Evolutionary conservation across 2,113 vertebrate species (phyloP).

Genomic region (Orientallactaga bullata): DNA sequence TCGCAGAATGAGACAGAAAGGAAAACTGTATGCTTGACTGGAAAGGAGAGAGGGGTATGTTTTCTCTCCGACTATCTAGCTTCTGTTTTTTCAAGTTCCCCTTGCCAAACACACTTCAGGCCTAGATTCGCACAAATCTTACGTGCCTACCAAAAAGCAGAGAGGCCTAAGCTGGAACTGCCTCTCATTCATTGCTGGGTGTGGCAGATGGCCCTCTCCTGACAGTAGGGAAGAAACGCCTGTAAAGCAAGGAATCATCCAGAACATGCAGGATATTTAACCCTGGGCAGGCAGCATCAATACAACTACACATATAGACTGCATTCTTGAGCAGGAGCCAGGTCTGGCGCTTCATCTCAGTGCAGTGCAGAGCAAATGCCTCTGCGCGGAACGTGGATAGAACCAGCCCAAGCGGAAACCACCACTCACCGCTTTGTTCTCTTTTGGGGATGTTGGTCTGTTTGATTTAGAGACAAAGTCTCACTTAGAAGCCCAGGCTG

Average conservation of each 20-base stretch:
- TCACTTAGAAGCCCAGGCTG: neutral
- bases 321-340: neutral
- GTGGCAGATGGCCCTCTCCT: neutral
- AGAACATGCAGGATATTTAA: neutral
- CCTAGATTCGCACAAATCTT: neutral
- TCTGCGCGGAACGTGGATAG: neutral
- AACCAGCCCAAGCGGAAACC: neutral
- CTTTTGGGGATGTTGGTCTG: neutral
- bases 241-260: neutral
- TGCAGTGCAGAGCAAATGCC: fast-evolving
- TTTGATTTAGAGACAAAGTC: neutral
- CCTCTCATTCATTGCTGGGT: neutral
- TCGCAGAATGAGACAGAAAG: constrained; percentile 20
- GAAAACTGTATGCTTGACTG: neutral
- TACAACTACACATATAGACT: too few relatives aligned
- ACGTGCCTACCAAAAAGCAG: neutral
- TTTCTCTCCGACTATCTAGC: constrained; percentile 25
- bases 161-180: neutral
- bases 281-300: neutral
- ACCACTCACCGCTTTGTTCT: neutral
- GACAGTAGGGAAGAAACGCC: neutral
- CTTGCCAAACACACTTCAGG: neutral
- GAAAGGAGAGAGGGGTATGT: neutral
- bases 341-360: neutral
- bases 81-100: constrained; percentile 22